Evolutionary conservation across 2,797 vertebrate genomes (phyloP).

Genomic region (Labroides dimidiatus): DNA sequence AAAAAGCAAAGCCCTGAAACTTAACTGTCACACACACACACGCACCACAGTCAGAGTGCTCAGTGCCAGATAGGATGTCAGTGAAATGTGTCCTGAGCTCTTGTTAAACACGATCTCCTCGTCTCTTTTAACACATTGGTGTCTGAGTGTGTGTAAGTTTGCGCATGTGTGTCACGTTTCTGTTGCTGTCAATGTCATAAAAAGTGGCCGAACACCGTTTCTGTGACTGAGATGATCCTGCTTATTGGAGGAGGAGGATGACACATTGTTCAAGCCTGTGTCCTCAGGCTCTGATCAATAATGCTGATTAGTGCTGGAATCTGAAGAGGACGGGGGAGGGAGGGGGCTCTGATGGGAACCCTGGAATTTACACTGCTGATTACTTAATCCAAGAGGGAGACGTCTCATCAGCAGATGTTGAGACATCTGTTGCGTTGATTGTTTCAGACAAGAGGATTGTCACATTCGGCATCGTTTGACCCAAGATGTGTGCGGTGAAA

Average conservation of each 20-base stretch:
- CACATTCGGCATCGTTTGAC: constrained; percentile 10
- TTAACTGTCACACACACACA: neutral
- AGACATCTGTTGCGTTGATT: constrained; percentile 54
- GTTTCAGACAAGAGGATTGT: constrained; percentile 35
- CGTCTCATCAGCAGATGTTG: constrained; percentile 52
- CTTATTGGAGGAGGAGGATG: constrained; percentile 14
- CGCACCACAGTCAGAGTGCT: constrained; percentile 28
- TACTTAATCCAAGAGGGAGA: constrained; percentile 39
- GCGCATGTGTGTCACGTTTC: neutral
- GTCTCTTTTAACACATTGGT: constrained; percentile 29
- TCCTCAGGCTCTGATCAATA: constrained; percentile 69
- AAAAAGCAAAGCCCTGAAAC: constrained; percentile 10
- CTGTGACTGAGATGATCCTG: neutral
- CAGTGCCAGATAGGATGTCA: constrained; percentile 57
- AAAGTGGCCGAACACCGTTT: neutral
- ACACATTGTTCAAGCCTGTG: constrained; percentile 32
- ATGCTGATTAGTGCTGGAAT: constrained; percentile 59
- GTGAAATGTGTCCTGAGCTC: constrained; percentile 54
- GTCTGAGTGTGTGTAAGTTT: neutral
- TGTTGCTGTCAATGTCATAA: neutral
- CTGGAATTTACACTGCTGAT: constrained; percentile 39
- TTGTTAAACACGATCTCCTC: constrained; percentile 52
- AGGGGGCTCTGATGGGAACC: constrained; percentile 17
- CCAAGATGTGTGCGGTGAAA: constrained; percentile 8
- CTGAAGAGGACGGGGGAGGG: constrained; percentile 37